Conservation (phyloP, 2,113 vertebrate species). For the Paramisgurnus dabryanus region DNA sequence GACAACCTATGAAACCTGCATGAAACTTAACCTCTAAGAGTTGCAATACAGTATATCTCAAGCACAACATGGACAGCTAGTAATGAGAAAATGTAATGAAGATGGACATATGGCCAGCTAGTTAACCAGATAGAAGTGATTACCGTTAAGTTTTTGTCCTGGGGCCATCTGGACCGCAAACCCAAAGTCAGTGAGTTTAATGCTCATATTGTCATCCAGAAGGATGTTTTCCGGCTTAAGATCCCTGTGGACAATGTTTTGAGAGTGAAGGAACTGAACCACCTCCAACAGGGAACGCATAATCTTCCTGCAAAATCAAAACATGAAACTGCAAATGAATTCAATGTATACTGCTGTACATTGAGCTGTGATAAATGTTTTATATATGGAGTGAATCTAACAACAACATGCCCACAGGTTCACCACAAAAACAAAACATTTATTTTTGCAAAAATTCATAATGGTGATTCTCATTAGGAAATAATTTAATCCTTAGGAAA, state of each 20-base stretch:
- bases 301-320: constrained; percentile 82
- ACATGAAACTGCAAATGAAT: background rate
- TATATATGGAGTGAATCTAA: background rate
- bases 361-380: background rate
- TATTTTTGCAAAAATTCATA: no score
- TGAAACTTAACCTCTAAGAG: constrained; percentile 49
- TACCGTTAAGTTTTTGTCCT: constrained; percentile 86
- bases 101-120: constrained; percentile 17
- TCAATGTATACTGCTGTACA: background rate
- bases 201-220: constrained; percentile 92
- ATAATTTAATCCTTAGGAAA: no score
- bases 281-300: constrained; percentile 92
- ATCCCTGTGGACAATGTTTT: constrained; percentile 93
- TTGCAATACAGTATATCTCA: background rate
- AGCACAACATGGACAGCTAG: no score
- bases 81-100: no score
- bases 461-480: no score
- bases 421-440: background rate
- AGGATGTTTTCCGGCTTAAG: constrained; percentile 98
- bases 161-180: constrained; percentile 84
- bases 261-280: constrained; percentile 84
- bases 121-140: background rate
- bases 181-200: constrained; percentile 96
- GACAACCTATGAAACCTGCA: constrained; percentile 54
- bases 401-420: background rate